These are phyloP conservation scores for Plutomurus gul DNA, from an alignment of 1,140 invertebrate species.

Conservation along the genomic window DNA sequence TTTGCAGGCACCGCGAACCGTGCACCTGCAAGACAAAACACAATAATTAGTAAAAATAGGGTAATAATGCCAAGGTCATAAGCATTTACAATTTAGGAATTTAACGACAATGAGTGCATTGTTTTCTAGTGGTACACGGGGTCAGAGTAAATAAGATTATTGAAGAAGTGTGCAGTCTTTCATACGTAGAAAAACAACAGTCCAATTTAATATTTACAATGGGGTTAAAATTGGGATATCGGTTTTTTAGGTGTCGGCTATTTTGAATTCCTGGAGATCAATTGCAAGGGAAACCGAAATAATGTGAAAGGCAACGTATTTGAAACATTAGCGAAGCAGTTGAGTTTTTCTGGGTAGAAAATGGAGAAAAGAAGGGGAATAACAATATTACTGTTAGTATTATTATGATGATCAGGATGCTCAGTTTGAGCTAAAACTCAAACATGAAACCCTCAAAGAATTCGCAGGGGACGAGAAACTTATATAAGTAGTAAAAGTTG, in stretches of 20 bases:
- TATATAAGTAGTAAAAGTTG: constrained; percentile 12
- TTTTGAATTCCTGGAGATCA: too few relatives aligned
- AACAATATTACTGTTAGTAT: constrained; percentile 26
- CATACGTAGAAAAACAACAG: too few relatives aligned
- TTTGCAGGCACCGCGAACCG: constrained; percentile 82
- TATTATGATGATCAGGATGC: constrained; percentile 27
- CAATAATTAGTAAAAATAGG: not conserved
- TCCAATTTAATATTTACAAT: too few relatives aligned
- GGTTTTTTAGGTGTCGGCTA: too few relatives aligned
- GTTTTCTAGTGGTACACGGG: too few relatives aligned
- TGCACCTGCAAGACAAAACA: constrained; percentile 68
- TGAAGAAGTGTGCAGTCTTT: too few relatives aligned
- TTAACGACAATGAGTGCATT: too few relatives aligned
- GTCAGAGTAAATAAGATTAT: too few relatives aligned
- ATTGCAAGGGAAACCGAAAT: too few relatives aligned
- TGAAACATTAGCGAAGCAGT: not conserved
- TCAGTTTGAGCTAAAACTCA: constrained; percentile 22
- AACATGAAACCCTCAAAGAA: constrained; percentile 26
- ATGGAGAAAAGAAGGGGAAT: constrained; percentile 24
- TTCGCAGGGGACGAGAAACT: not conserved
- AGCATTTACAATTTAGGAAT: too few relatives aligned
- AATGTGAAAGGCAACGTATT: not conserved
- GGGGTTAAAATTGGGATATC: too few relatives aligned
- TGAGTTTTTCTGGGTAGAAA: constrained; percentile 1
- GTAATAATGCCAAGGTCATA: too few relatives aligned